A percentile compares a stretch with the other conserved stretches of the same genome.
These are phyloP conservation scores for Eupithecia insigniata DNA, from an alignment of 2,888 invertebrate species.

Conservation along the genomic window DNA sequence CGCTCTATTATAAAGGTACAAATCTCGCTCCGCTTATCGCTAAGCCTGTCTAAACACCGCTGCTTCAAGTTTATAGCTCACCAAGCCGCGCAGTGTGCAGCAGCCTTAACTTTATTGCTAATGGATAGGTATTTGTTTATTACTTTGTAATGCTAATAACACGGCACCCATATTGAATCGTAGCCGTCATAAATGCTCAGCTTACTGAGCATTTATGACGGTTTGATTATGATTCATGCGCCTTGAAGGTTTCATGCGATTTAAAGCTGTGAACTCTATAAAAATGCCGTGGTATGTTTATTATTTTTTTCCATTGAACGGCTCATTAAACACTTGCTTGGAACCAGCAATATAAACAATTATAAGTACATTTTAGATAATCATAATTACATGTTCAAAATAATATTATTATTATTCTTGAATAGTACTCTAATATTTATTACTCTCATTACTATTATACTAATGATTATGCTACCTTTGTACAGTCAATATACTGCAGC, in stretches of 20 bases:
- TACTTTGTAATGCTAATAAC: conserved; percentile 45
- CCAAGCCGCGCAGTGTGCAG: conserved; percentile 52
- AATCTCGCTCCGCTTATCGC: conserved; percentile 16
- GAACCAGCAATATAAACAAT: neutral
- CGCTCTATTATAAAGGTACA: neutral
- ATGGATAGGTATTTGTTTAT: conserved; percentile 45
- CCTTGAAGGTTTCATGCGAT: neutral
- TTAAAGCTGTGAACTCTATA: neutral
- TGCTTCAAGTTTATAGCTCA: conserved; percentile 55
- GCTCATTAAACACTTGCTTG: neutral
- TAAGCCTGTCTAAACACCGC: neutral
- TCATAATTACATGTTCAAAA: neutral
- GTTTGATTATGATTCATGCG: conserved; percentile 19
- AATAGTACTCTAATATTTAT: no score
- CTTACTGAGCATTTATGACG: conserved; percentile 30
- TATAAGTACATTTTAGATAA: neutral
- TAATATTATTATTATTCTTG: no score
- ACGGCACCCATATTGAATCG: conserved; percentile 46
- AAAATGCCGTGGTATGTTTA: no score
- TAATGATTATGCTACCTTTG: conserved; percentile 91
- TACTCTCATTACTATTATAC: no score
- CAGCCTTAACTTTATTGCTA: conserved; percentile 47
- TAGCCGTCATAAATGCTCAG: no score
- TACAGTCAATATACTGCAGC: conserved; percentile 91
- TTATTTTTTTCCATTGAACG: neutral